phyloP scores from a whole-genome alignment of 2,888 invertebrate species.

The Coelinius sp. region DNA sequence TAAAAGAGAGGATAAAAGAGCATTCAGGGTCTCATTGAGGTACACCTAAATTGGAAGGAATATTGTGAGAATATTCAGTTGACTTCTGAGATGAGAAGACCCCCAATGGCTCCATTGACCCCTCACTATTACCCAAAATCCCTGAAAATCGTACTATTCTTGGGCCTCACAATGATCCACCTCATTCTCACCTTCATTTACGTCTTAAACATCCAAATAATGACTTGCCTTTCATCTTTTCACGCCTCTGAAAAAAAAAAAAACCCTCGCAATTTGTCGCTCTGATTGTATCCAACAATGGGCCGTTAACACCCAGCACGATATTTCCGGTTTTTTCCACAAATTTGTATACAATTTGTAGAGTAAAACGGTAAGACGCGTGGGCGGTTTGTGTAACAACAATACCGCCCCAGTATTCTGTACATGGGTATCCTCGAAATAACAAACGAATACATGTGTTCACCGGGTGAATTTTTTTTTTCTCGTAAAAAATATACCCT shows the following conservation, averaged over 20 bases:
- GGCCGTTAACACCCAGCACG: constrained; percentile 62
- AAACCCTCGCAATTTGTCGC: constrained; percentile 34
- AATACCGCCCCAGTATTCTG: constrained; percentile 54
- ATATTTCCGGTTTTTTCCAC: constrained; percentile 59
- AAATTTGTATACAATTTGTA: not conserved
- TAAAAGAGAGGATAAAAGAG: too few relatives aligned
- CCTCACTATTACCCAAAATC: not conserved
- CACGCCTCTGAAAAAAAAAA: not conserved
- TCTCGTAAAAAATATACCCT: too few relatives aligned
- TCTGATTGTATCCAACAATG: constrained; percentile 35
- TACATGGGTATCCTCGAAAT: constrained; percentile 42
- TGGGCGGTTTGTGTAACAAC: constrained; percentile 65
- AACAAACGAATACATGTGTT: constrained; percentile 1
- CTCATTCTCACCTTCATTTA: constrained; percentile 14
- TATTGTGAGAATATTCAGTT: not conserved
- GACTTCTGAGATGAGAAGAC: not conserved
- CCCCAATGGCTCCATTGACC: constrained; percentile 19
- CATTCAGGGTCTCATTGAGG: too few relatives aligned
- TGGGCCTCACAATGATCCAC: not conserved
- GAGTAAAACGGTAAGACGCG: constrained; percentile 50
- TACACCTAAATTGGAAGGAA: not conserved
- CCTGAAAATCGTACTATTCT: not conserved
- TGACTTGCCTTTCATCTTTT: constrained; percentile 14
- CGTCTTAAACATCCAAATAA: constrained; percentile 6
- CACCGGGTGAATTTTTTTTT: too few relatives aligned